These are phyloP conservation scores for Silurus glanis DNA, from an alignment of 2,113 vertebrate genomes.

Conservation along the genomic window DNA sequence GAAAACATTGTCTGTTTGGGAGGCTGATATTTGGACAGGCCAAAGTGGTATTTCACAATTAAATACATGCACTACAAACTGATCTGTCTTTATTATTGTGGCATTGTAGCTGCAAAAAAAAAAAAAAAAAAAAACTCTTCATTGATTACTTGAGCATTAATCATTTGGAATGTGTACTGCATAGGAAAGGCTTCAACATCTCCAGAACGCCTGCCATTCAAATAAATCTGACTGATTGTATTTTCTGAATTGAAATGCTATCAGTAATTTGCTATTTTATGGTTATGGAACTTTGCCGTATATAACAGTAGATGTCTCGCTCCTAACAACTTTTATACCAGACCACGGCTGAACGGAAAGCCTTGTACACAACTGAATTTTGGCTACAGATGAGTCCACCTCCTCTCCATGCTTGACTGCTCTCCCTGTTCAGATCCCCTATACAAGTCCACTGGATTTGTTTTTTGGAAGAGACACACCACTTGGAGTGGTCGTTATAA, in stretches of 20 bases:
- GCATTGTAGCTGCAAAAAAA: not conserved
- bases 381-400: constrained; percentile 85
- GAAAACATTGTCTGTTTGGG: not conserved
- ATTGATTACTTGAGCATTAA: not conserved
- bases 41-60: not conserved
- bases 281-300: not conserved
- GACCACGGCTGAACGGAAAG: constrained; percentile 75
- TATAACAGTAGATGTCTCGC: not conserved
- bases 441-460: constrained; percentile 81
- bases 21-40: not conserved
- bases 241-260: not conserved
- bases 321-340: constrained; percentile 74
- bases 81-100: not conserved
- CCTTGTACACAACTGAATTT: constrained; percentile 77
- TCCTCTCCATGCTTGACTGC: constrained; percentile 77
- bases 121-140: not conserved
- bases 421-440: constrained; percentile 86
- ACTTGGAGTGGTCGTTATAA: constrained; percentile 87
- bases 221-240: not conserved
- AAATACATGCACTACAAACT: not conserved
- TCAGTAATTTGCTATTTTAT: not conserved
- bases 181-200: not conserved
- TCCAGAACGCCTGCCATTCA: not conserved
- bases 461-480: constrained; percentile 77
- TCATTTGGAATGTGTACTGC: not conserved